These are phyloP conservation scores for Melieria omissa DNA, from an alignment of 2,888 invertebrate species.

Conservation along the genomic window DNA sequence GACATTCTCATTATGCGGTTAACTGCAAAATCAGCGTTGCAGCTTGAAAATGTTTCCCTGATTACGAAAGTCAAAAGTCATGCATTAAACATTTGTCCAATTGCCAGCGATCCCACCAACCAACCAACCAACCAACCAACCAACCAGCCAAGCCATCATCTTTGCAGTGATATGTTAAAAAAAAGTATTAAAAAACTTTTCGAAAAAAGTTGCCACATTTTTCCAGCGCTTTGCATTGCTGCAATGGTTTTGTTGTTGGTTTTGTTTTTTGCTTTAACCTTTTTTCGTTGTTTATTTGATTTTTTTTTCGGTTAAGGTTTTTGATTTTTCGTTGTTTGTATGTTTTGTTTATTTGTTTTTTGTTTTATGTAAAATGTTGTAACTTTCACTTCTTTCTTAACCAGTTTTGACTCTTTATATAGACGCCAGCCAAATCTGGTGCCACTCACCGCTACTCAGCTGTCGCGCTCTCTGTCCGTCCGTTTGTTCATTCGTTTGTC, in stretches of 20 bases:
- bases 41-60: too few species aligned
- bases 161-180: not conserved
- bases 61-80: not conserved
- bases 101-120: not conserved
- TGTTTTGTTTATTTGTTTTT: not conserved
- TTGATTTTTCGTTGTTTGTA: not conserved
- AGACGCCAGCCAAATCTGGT: not conserved
- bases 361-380: not conserved
- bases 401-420: slow-evolving; percentile 16
- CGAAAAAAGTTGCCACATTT: too few species aligned
- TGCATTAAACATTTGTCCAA: not conserved
- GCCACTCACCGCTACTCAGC: too few species aligned
- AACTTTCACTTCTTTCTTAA: slow-evolving; percentile 34
- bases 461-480: not conserved
- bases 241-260: not conserved
- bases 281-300: not conserved
- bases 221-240: too few species aligned
- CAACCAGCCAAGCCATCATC: not conserved
- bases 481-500: not conserved
- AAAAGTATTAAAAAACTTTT: too few species aligned
- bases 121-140: not conserved
- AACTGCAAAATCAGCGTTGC: too few species aligned
- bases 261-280: not conserved
- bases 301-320: not conserved
- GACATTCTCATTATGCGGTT: too few species aligned